Evolutionary conservation across 2,113 vertebrate genomes (phyloP).

Genomic region (Potamarius usumacintae): DNA sequence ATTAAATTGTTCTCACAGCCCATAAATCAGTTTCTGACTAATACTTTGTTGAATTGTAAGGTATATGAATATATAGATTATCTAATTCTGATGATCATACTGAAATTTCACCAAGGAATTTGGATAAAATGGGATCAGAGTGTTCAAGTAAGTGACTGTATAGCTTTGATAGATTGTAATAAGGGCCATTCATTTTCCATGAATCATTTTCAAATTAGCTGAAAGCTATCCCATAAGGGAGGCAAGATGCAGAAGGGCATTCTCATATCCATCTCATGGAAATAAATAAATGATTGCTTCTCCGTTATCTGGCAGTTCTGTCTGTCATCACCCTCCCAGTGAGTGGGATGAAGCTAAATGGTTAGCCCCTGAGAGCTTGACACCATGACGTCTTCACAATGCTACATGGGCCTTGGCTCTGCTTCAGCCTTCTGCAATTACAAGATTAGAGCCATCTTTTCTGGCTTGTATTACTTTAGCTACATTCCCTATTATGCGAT

Average conservation of each 20-base stretch:
- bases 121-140: not conserved
- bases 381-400: conserved; percentile 48
- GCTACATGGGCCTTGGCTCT: conserved; percentile 37
- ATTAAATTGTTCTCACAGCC: not conserved
- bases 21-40: not conserved
- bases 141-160: conserved; percentile 18
- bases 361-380: conserved; percentile 32
- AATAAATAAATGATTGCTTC: conserved; percentile 46
- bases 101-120: not conserved
- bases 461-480: not conserved
- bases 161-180: conserved; percentile 40
- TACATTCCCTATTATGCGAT: conserved; percentile 30
- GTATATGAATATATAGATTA: not conserved
- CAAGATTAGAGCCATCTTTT: conserved; percentile 43
- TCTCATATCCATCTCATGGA: conserved; percentile 26
- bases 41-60: not conserved
- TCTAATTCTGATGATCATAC: not conserved
- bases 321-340: conserved; percentile 19
- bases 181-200: conserved; percentile 31
- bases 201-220: conserved; percentile 35
- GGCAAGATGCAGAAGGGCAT: conserved; percentile 9
- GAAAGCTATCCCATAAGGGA: conserved; percentile 22
- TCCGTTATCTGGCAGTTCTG: conserved; percentile 46
- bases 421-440: conserved; percentile 37
- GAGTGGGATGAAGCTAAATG: conserved; percentile 38